Evolutionary conservation across 2,888 invertebrate genomes (phyloP), one percentile per base, ranked within the genome.

Genomic region (Mesopsocus fuscifrons): DNA sequence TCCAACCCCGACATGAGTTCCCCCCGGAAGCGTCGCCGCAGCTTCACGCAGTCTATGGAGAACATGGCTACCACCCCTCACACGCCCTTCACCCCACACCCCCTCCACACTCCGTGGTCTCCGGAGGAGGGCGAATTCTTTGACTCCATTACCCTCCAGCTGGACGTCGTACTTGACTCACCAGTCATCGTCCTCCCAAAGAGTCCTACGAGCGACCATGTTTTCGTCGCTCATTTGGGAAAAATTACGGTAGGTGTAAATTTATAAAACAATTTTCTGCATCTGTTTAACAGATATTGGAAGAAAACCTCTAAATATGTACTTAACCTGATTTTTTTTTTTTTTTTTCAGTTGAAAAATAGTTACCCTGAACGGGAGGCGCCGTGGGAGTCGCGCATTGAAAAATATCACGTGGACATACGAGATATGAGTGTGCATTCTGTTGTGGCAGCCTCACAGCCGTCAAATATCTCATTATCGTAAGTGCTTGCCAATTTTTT

Each of bases 211-310:
- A 88, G 87, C 59, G 56, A 74, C 9, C 77, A 88, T 57, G 89
- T 92, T 42, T 70, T 92, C 51, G 84, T 94, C 32, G 88, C 87
- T 13, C 91, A 91, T 67, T 70, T 95, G 49, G 94, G 94, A 31
- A 80, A 84, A 58, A 92, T 92, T 59, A 38, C 38, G 18, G 38
- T 38, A 21, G 11, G 38, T 33, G n/a, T n/a, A 30, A 11, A 11
- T 30, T 30, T 30, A 11, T n/a, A n/a, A n/a, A n/a, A n/a, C n/a
- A n/a, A n/a, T n/a, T n/a, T n/a, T n/a, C n/a, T n/a, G n/a, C n/a
- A n/a, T n/a, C n/a, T n/a, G n/a, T n/a, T n/a, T n/a, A n/a, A n/a
- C n/a, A n/a, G n/a, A n/a, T n/a, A n/a, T n/a, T n/a, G n/a, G n/a
- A n/a, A n/a, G n/a, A n/a, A n/a, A n/a, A n/a, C n/a, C n/a, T n/a